Base-by-base conservation (phyloP, 37 sponge, comb jelly and placozoan genomes). In the Axinella damicornis region DNA sequence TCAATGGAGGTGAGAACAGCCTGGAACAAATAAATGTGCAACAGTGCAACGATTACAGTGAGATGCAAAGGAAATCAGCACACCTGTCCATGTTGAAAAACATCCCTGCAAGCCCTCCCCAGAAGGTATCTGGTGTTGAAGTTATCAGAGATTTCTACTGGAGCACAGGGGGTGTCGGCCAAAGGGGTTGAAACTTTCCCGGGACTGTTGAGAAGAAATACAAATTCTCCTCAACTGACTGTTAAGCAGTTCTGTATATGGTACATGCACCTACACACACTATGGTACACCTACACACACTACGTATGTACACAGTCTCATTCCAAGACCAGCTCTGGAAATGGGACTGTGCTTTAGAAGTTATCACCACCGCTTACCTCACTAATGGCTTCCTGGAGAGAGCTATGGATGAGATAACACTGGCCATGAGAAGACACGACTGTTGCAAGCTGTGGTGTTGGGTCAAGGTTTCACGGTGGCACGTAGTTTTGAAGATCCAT, bases 341-440 rank as follows among this genome's bases (percentile, higher is more conserved):
- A n/a, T n/a, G n/a, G n/a, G n/a, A 62, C n/a, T 63, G 11, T 37
- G 78, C 14, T 14, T 13, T n/a, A n/a, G n/a, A n/a, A n/a, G n/a
- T n/a, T n/a, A n/a, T n/a, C n/a, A n/a, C n/a, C n/a, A n/a, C n/a
- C n/a, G 24, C 73, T 62, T 64, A 87, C 87, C 81, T 87, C 22
- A 80, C 77, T 38, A 88, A 46, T 57, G 89, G 83, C 53, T 77
- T 88, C 22, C 65, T 34, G 5, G 89, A 88, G 62, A 82, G 72
- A 54, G 71, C 46, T 16, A 88, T 77, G 28, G 83, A 88, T 4
- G 89, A 88, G 17, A 88, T 88, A 25, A 76, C 76, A 27, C 73
- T 82, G 35, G 82, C 83, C 89, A 88, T 88, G 33, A 88, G 83
- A 17, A 88, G 38, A 82, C 89, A 88, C 0, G 77, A 76, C 64